These are phyloP conservation scores for Heptranchias perlo DNA, from an alignment of 2,113 vertebrate species.

Conservation along the genomic window DNA sequence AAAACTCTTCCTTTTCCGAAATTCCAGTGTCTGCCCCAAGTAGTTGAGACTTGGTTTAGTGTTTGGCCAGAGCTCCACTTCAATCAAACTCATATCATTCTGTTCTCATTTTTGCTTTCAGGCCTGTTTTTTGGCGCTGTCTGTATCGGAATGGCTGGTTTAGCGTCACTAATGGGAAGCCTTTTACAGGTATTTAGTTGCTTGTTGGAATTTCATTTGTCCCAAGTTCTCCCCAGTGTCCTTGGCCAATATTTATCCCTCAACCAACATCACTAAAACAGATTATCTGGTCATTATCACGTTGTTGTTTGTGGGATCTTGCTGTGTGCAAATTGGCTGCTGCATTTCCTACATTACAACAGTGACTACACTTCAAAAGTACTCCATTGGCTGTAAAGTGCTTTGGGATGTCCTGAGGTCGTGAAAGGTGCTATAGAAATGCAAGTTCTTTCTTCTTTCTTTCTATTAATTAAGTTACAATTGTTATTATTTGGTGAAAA, in stretches of 20 bases:
- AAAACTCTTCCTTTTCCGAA: no score
- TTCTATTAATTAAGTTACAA: no score
- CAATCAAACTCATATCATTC: background rate
- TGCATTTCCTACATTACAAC: background rate
- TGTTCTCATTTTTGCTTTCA: slow-evolving; percentile 42
- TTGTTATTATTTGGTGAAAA: no score
- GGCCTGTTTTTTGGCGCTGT: slow-evolving; percentile 58
- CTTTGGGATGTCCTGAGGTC: background rate
- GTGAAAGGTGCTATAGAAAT: background rate
- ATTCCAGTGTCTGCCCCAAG: no score
- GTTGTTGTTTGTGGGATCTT: background rate
- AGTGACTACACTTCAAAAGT: background rate
- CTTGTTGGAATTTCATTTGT: background rate
- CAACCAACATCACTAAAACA: background rate
- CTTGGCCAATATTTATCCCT: background rate
- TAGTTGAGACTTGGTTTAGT: no score
- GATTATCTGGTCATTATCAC: background rate
- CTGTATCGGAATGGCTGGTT: slow-evolving; percentile 65
- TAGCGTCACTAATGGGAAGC: slow-evolving; percentile 65
- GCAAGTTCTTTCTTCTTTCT: no score
- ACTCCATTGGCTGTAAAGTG: background rate
- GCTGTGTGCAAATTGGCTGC: background rate
- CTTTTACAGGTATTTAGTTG: slow-evolving; percentile 58
- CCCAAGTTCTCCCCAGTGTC: background rate
- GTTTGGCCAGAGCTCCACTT: no score